These are phyloP conservation scores for Otis tarda DNA, from an alignment of 2,113 vertebrate species.

Conservation along the genomic window DNA sequence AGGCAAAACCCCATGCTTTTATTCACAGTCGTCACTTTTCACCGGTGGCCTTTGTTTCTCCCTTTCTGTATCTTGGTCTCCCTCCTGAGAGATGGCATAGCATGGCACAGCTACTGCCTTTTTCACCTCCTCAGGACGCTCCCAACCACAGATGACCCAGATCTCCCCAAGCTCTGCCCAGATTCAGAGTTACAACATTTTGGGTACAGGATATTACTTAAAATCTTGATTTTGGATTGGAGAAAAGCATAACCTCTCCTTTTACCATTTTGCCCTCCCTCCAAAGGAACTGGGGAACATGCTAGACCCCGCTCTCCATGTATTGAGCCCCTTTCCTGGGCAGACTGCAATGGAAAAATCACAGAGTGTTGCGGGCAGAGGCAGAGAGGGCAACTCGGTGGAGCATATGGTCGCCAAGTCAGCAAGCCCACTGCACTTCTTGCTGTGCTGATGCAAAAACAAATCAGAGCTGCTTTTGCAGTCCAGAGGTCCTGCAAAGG, in stretches of 20 bases:
- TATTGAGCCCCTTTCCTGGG: background rate
- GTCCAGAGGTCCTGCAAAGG: background rate
- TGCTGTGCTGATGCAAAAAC: background rate
- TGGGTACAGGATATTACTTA: background rate
- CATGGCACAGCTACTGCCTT: accelerated
- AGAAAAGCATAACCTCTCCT: background rate
- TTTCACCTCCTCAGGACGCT: background rate
- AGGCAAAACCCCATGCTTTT: background rate
- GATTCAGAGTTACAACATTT: background rate
- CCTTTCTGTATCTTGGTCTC: background rate
- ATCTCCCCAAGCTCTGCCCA: background rate
- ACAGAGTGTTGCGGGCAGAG: accelerated
- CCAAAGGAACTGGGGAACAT: background rate
- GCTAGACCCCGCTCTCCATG: accelerated
- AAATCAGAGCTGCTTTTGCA: background rate
- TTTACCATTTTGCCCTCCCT: background rate
- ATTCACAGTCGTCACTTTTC: background rate
- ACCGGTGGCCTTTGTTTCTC: background rate
- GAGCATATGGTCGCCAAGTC: background rate
- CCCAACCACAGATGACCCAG: accelerated
- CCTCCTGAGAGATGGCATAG: background rate
- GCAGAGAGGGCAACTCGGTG: background rate
- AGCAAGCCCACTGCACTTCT: background rate
- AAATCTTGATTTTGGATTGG: background rate
- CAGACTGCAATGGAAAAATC: background rate